These are phyloP conservation scores for Bufotes viridis DNA, from an alignment of 2,797 vertebrate species.

Conservation along the genomic window DNA sequence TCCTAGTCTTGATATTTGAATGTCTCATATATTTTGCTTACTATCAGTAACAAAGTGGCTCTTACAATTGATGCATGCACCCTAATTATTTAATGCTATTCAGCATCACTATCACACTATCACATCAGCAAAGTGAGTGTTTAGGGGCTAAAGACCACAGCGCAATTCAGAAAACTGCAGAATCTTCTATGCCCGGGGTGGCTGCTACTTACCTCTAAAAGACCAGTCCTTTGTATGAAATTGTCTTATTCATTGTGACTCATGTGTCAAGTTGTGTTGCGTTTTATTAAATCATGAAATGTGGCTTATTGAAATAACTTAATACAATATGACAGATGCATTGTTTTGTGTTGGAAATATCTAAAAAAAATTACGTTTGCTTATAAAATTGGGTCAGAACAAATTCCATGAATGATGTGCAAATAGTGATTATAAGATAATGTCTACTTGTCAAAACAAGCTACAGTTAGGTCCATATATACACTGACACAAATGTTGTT, in stretches of 20 bases:
- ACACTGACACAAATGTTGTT: too few species aligned
- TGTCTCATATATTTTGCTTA: neutral
- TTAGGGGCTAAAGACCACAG: constrained; percentile 20
- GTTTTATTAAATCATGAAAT: constrained; percentile 60
- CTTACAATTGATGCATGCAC: neutral
- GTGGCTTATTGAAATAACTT: constrained; percentile 51
- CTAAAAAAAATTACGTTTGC: constrained; percentile 1
- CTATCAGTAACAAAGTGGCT: too few species aligned
- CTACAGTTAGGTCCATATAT: too few species aligned
- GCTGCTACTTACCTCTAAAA: constrained; percentile 52
- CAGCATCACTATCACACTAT: neutral
- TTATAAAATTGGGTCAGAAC: constrained; percentile 50
- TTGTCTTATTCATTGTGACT: constrained; percentile 55
- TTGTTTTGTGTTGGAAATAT: constrained; percentile 52
- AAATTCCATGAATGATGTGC: constrained; percentile 21
- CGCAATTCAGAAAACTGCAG: constrained; percentile 1
- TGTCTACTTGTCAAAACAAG: constrained; percentile 21
- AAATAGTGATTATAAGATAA: constrained; percentile 27
- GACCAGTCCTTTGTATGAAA: constrained; percentile 47
- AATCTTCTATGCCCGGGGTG: constrained; percentile 28
- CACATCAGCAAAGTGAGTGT: neutral
- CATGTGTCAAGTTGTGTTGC: constrained; percentile 59
- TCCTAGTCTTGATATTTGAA: neutral
- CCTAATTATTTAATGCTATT: neutral
- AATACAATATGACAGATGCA: constrained; percentile 55